Evolutionary conservation across 1,140 invertebrate species (phyloP).

Genomic region (Procambarus virginalis): DNA sequence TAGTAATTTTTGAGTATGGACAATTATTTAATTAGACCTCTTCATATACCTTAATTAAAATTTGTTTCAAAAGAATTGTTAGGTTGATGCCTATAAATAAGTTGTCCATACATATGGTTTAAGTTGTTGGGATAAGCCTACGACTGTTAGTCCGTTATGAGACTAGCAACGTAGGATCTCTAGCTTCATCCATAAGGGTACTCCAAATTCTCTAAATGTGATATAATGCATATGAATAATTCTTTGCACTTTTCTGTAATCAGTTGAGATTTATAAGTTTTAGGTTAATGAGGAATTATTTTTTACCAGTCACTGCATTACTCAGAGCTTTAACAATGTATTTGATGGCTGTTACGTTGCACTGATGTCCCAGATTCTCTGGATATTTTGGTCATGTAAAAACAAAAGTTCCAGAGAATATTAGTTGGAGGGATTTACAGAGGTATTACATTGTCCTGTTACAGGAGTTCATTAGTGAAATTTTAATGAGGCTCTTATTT

Average conservation of each 20-base stretch:
- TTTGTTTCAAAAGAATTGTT: conserved; percentile 25
- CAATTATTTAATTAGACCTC: conserved; percentile 16
- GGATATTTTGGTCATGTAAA: background rate
- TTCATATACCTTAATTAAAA: background rate
- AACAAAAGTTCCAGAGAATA: background rate
- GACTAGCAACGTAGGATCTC: conserved; percentile 17
- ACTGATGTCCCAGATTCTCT: background rate
- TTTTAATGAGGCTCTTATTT: conserved; percentile 5
- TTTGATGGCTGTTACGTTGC: conserved; percentile 6
- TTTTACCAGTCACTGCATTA: conserved; percentile 44
- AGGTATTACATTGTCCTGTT: conserved; percentile 36
- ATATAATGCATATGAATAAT: conserved; percentile 6
- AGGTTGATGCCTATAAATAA: conserved; percentile 2
- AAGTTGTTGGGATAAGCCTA: background rate
- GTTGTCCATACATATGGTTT: background rate
- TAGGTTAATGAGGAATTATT: conserved; percentile 20
- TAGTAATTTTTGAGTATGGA: background rate
- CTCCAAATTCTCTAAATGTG: conserved; percentile 31
- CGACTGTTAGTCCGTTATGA: background rate
- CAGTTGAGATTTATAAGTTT: conserved; percentile 11
- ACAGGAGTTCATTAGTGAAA: background rate
- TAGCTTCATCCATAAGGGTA: conserved; percentile 40
- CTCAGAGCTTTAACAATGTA: conserved; percentile 31
- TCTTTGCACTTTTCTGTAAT: conserved; percentile 34
- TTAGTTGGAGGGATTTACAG: background rate